phyloP scores from a whole-genome alignment of 2,797 vertebrate genomes.

The Babyrousa celebensis region DNA sequence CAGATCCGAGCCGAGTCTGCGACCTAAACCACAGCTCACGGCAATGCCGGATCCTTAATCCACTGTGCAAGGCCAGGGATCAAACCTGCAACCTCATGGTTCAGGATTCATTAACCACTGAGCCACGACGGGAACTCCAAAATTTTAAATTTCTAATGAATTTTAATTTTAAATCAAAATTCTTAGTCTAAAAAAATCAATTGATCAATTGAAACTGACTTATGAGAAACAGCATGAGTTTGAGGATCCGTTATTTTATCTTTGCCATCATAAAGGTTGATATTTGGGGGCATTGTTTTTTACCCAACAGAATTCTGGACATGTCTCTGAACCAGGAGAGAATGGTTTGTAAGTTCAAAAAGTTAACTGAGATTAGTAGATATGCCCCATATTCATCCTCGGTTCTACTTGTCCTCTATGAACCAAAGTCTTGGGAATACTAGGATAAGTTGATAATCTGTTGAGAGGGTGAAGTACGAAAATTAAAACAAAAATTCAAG shows the following conservation, averaged over 20 bases:
- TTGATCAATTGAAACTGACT: not conserved
- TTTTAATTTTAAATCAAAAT: constrained; percentile 56
- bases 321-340: not conserved
- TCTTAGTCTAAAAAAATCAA: constrained; percentile 59
- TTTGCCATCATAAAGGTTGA: constrained; percentile 50
- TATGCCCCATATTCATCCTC: not conserved
- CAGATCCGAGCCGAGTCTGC: too few species aligned
- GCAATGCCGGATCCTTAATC: too few species aligned
- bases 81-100: too few species aligned
- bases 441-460: constrained; percentile 36
- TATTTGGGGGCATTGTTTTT: not conserved
- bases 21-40: too few species aligned
- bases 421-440: constrained; percentile 11
- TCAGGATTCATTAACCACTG: too few species aligned
- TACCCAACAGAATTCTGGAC: constrained; percentile 13
- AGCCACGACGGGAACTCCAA: not conserved
- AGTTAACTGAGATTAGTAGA: not conserved
- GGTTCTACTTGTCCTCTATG: not conserved
- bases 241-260: constrained; percentile 42
- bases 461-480: not conserved
- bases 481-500: constrained; percentile 26
- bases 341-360: not conserved
- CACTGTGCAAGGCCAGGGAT: too few species aligned
- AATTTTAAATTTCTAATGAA: constrained; percentile 59
- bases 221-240: not conserved